Evolutionary conservation across 2,113 vertebrate genomes (phyloP), one percentile per base, ranked within the genome.

Genomic region (Osmerus mordax): DNA sequence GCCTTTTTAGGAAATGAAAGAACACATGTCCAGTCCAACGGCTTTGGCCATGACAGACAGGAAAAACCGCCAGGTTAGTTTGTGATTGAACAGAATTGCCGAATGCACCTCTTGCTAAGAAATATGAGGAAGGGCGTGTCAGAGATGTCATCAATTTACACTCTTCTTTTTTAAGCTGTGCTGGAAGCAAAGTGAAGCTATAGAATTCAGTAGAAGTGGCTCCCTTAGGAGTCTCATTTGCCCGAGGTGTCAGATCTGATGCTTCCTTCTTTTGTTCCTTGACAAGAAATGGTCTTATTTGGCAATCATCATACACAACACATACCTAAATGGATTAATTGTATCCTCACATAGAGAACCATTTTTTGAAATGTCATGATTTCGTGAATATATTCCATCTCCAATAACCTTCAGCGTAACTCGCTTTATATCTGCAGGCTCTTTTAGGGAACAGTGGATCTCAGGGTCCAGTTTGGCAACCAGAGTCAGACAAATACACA

Each of bases 1-100:
- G 9, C 15, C 75, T 62, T 65, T 78, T 73, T 78, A 99, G 97
- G 93, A 97, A 53, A 98, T 99, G 96, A 99, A 99, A 87, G 96
- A 98, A 84, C 95, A 95, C 78, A 98, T 99, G 97, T 93, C 94
- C 3, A 90, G 94, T 82, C 94, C 95, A 55, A 92, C 90, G 29
- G 67, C 92, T 52, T 91, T 93, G 74, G 91, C 93, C 0, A 80
- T 93, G 65, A 74, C 90, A 47, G 96, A 99, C 75, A 94, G 89
- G 11, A 97, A 93, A 85, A 94, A 89, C 79, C 92, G 93, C 77
- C 95, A 97, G 96, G 97, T 97, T 62, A 87, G 93, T 83, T 19
- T 16, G 13, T 71, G 15, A 6, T 4, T 32, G 11, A n/a, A n/a
- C 47, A n/a, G 23, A 71, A 47, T 25, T 65, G 2, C 32, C 19